Conservation (phyloP, 2,797 vertebrate genomes). For the Typhlichthys eigenmanni region DNA sequence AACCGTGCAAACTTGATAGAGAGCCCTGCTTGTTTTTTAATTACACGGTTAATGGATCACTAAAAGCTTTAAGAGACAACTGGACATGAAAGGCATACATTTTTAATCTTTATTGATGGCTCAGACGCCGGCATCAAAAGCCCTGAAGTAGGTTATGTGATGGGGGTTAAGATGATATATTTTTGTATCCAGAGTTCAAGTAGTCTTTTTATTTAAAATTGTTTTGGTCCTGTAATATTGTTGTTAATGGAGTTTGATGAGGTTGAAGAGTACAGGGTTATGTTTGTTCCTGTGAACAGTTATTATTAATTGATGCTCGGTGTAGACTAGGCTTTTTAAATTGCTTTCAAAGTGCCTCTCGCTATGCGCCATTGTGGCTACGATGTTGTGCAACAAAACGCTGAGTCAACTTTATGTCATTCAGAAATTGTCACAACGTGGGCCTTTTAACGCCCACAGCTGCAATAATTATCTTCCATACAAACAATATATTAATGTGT, state of each 20-base stretch:
- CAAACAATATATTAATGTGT: slow-evolving; percentile 32
- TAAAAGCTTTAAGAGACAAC: slow-evolving; percentile 73
- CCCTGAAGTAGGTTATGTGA: slow-evolving; percentile 42
- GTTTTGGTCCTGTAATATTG: slow-evolving; percentile 37
- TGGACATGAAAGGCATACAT: slow-evolving; percentile 74
- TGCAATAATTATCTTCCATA: slow-evolving; percentile 8
- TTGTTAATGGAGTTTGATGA: slow-evolving; percentile 36
- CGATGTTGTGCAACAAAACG: no score
- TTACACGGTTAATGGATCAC: slow-evolving; percentile 82
- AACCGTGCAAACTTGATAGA: slow-evolving; percentile 76
- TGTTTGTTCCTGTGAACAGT: background rate
- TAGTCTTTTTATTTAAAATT: slow-evolving; percentile 9
- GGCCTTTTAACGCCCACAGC: slow-evolving; percentile 7
- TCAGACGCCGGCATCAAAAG: slow-evolving; percentile 61
- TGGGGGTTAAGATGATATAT: slow-evolving; percentile 38
- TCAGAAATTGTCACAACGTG: no score
- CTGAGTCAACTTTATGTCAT: no score
- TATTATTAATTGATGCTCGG: background rate
- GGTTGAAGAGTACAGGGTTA: slow-evolving; percentile 22
- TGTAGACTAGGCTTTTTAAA: background rate
- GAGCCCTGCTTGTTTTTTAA: slow-evolving; percentile 82
- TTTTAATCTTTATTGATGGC: slow-evolving; percentile 75
- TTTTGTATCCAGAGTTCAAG: slow-evolving; percentile 32
- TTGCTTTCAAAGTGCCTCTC: background rate
- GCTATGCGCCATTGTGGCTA: no score